Evolutionary conservation across 2,888 invertebrate genomes (phyloP).

Genomic region (Myopa testacea): DNA sequence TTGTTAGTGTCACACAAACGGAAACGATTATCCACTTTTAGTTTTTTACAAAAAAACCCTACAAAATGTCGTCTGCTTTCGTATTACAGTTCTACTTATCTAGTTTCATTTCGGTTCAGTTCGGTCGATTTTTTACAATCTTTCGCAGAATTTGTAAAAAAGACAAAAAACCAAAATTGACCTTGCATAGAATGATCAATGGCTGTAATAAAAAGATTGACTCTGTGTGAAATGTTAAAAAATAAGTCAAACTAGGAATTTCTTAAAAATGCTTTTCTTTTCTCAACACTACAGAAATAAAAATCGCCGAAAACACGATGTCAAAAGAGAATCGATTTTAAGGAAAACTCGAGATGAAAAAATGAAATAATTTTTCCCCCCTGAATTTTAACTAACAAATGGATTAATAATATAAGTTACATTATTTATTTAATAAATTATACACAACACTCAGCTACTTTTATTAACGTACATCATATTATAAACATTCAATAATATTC

Average conservation of each 20-base stretch:
- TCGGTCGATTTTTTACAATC: conserved; percentile 38
- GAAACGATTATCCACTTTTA: conserved; percentile 47
- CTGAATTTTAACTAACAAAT: too few species aligned
- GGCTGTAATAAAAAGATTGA: conserved; percentile 52
- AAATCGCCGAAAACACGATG: neutral
- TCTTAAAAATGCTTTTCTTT: neutral
- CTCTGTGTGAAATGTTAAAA: conserved; percentile 45
- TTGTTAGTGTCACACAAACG: conserved; percentile 28
- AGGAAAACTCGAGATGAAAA: too few species aligned
- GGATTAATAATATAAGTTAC: too few species aligned
- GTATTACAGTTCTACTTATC: conserved; percentile 63
- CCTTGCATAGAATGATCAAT: conserved; percentile 38
- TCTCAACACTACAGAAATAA: neutral
- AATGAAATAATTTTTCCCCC: too few species aligned
- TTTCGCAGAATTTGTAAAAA: conserved; percentile 57
- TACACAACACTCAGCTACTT: too few species aligned
- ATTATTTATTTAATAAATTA: too few species aligned
- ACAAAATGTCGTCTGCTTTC: conserved; percentile 60
- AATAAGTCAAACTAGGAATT: neutral
- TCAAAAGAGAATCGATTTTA: too few species aligned
- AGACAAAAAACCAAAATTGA: conserved; percentile 5
- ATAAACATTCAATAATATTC: too few species aligned
- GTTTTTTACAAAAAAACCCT: conserved; percentile 34
- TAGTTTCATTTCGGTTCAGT: conserved; percentile 50
- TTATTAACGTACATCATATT: too few species aligned